Percentiles rank a stretch among this genome's conserved stretches.
phyloP scores from a whole-genome alignment of 2,888 invertebrate species.

The Magallana nippona region DNA sequence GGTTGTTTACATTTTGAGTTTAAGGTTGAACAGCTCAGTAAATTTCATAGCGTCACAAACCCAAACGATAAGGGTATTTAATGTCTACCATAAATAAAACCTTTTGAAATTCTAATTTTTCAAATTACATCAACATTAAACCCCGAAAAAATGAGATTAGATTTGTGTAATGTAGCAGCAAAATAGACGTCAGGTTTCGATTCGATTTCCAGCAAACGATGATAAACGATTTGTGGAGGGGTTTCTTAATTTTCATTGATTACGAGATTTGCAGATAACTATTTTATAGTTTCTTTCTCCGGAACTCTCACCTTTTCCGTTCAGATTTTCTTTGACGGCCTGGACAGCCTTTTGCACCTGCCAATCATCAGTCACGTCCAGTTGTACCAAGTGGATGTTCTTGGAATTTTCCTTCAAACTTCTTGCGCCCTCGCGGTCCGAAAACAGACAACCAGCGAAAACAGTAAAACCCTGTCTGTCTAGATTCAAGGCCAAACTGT shows the following conservation, averaged over 20 bases:
- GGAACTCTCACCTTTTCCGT: background rate
- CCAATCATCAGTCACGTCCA: constrained; percentile 76
- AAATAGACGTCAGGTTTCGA: background rate
- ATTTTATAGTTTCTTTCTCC: background rate
- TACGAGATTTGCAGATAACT: background rate
- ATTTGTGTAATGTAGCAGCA: constrained; percentile 3
- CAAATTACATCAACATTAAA: too few species aligned
- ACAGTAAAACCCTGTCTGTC: constrained; percentile 71
- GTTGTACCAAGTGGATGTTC: constrained; percentile 64
- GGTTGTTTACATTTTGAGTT: too few species aligned
- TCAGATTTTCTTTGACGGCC: constrained; percentile 69
- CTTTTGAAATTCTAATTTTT: too few species aligned
- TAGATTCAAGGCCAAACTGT: constrained; percentile 67
- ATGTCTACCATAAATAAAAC: too few species aligned
- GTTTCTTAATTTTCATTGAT: background rate
- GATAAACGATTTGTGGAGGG: too few species aligned
- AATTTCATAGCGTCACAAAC: too few species aligned
- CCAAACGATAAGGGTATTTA: too few species aligned
- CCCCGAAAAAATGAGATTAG: background rate
- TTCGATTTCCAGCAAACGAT: too few species aligned
- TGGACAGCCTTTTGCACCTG: constrained; percentile 70
- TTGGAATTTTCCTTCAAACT: constrained; percentile 64
- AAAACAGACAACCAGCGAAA: constrained; percentile 73
- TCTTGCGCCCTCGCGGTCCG: constrained; percentile 71
- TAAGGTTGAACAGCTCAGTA: too few species aligned